phyloP scores from a whole-genome alignment of 2,888 invertebrate species.

The Adineta ricciae region DNA sequence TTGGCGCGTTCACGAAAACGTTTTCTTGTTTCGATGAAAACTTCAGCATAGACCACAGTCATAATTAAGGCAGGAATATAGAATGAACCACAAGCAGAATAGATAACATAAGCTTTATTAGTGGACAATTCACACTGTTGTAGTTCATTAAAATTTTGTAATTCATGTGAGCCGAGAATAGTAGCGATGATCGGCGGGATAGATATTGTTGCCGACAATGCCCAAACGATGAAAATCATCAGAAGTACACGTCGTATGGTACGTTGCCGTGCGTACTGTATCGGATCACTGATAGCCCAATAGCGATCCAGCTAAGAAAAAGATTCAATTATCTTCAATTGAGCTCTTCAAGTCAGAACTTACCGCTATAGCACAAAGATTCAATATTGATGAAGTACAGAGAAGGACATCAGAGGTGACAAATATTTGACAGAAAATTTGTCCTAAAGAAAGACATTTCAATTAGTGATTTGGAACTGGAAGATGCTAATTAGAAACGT shows the following conservation, averaged over 20 bases:
- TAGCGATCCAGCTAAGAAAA: slow-evolving; percentile 29
- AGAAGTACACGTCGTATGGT: slow-evolving; percentile 25
- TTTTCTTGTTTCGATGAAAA: slow-evolving; percentile 79
- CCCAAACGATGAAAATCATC: slow-evolving; percentile 31
- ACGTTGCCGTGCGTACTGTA: slow-evolving; percentile 32
- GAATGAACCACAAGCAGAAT: slow-evolving; percentile 83
- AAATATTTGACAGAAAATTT: slow-evolving; percentile 31
- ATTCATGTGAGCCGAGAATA: background rate
- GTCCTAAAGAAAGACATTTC: background rate
- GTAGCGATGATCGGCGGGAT: slow-evolving; percentile 24
- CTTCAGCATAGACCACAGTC: slow-evolving; percentile 89
- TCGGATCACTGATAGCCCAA: slow-evolving; percentile 34
- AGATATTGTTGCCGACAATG: slow-evolving; percentile 28
- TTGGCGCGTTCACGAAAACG: slow-evolving; percentile 52
- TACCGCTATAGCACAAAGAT: slow-evolving; percentile 32
- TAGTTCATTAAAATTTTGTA: slow-evolving; percentile 30
- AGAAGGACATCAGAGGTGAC: slow-evolving; percentile 28
- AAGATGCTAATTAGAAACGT: background rate
- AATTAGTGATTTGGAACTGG: no score
- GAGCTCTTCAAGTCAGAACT: background rate
- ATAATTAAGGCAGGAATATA: slow-evolving; percentile 84
- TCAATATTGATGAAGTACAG: slow-evolving; percentile 33
- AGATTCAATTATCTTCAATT: background rate
- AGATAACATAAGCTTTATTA: slow-evolving; percentile 78
- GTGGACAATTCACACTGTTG: slow-evolving; percentile 59